Conservation (phyloP, 2,888 invertebrate genomes). For the Caenorhabditis wallacei region DNA sequence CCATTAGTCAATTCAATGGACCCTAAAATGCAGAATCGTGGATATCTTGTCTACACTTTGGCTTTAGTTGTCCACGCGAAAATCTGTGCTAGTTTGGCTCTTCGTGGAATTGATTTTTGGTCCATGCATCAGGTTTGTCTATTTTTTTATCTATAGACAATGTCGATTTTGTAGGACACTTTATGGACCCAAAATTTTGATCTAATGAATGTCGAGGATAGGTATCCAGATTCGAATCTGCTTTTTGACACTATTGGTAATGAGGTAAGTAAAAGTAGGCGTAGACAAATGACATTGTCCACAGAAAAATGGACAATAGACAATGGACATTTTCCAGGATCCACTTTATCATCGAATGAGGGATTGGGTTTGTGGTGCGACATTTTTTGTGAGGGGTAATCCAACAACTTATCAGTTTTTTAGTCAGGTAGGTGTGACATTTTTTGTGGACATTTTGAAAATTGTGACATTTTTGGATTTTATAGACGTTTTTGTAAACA, state of each 20-base stretch:
- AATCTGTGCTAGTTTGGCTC: slow-evolving; percentile 43
- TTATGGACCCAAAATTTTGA: slow-evolving; percentile 51
- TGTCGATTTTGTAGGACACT: slow-evolving; percentile 32
- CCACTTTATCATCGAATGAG: slow-evolving; percentile 26
- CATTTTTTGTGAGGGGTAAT: slow-evolving; percentile 46
- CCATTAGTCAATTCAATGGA: slow-evolving; percentile 10
- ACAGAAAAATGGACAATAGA: background rate
- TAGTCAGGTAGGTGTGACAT: slow-evolving; percentile 18
- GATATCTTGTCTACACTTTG: slow-evolving; percentile 40
- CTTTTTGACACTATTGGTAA: slow-evolving; percentile 49
- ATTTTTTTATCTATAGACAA: too few relatives aligned
- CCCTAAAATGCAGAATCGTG: slow-evolving; percentile 12
- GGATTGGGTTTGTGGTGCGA: slow-evolving; percentile 51
- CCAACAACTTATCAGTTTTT: slow-evolving; percentile 48
- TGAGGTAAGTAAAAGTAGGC: too few relatives aligned
- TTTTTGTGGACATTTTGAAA: background rate
- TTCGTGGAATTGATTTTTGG: slow-evolving; percentile 50
- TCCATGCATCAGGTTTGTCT: slow-evolving; percentile 57
- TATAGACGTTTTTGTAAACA: too few relatives aligned
- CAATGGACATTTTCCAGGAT: slow-evolving; percentile 12
- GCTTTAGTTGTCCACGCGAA: slow-evolving; percentile 39
- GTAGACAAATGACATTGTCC: too few relatives aligned
- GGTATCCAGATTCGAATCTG: slow-evolving; percentile 24
- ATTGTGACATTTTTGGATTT: background rate
- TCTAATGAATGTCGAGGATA: slow-evolving; percentile 41